Evolutionary conservation across 2,797 vertebrate species (phyloP).

Genomic region (Taenioides sp.): DNA sequence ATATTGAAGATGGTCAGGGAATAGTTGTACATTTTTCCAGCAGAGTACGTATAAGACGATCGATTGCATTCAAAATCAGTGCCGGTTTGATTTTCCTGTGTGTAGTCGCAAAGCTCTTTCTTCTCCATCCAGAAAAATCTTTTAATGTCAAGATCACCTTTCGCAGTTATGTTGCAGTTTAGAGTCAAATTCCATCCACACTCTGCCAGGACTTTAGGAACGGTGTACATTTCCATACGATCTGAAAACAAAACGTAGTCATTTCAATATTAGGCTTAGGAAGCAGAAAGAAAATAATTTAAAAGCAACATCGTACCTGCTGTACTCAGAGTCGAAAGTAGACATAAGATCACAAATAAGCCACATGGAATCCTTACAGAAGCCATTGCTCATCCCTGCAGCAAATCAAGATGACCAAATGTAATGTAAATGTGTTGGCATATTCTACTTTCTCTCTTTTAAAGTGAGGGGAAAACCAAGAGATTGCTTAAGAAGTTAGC

Average conservation of each 20-base stretch:
- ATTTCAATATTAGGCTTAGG: neutral
- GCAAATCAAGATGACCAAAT: neutral
- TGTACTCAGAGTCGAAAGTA: slow-evolving; percentile 5
- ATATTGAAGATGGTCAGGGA: slow-evolving; percentile 42
- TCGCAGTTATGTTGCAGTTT: slow-evolving; percentile 25
- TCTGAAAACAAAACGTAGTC: slow-evolving; percentile 20
- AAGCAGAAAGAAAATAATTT: neutral
- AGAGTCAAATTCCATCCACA: slow-evolving; percentile 45
- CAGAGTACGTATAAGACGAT: rapidly evolving
- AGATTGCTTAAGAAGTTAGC: neutral
- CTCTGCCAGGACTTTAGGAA: rapidly evolving
- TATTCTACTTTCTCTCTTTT: neutral
- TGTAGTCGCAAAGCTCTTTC: neutral
- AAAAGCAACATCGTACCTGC: slow-evolving; percentile 39
- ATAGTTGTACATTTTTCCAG: neutral
- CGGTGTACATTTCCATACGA: slow-evolving; percentile 8
- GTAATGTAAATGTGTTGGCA: neutral
- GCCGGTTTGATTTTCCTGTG: rapidly evolving
- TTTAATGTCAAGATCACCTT: rapidly evolving
- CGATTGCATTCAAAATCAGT: neutral
- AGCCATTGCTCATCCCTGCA: slow-evolving; percentile 19
- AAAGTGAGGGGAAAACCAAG: neutral
- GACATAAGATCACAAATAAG: slow-evolving; percentile 37
- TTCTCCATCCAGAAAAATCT: slow-evolving; percentile 13
- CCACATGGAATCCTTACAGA: neutral